A percentile compares a stretch with the other conserved stretches of the same genome.
Conservation (phyloP, 1,140 invertebrate species). For the Drosophila gunungcola region DNA sequence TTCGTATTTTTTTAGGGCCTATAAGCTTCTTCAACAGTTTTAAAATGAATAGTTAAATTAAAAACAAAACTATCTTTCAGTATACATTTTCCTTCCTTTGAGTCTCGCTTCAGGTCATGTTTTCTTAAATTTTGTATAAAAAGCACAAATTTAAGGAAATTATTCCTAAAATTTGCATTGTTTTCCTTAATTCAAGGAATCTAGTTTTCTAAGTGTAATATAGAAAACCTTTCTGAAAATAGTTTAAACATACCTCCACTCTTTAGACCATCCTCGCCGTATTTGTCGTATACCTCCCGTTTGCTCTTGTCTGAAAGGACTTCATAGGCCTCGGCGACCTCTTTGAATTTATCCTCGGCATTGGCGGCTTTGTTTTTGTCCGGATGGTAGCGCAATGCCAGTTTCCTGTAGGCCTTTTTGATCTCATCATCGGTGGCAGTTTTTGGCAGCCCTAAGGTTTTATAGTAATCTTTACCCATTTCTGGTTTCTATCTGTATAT, state of each 20-base stretch:
- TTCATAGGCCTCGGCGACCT: conserved; percentile 99
- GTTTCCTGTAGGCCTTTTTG: conserved; percentile 98
- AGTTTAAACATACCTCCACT: conserved; percentile 85
- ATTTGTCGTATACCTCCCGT: conserved; percentile 97
- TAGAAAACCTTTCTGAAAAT: too few relatives aligned
- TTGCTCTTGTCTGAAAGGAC: conserved; percentile 98
- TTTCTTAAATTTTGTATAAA: too few relatives aligned
- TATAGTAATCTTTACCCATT: conserved; percentile 99
- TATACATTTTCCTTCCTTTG: too few relatives aligned
- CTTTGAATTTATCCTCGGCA: conserved; percentile 99
- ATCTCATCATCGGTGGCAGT: conserved; percentile 97
- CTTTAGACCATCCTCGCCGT: conserved; percentile 98
- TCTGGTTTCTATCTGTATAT: conserved; percentile 43
- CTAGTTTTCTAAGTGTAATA: too few relatives aligned
- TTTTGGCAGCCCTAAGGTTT: conserved; percentile 94
- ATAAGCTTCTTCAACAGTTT: too few relatives aligned
- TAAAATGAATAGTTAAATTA: too few relatives aligned
- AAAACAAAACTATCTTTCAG: too few relatives aligned
- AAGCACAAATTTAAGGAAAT: too few relatives aligned
- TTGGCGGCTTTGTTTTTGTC: conserved; percentile 98
- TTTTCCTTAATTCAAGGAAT: too few relatives aligned
- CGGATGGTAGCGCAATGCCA: conserved; percentile 99
- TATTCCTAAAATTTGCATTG: too few relatives aligned
- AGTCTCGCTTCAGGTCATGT: too few relatives aligned
- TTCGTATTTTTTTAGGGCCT: too few relatives aligned